phyloP scores from a whole-genome alignment of 2,797 vertebrate species.

The Scolopax bukidnonensis region DNA sequence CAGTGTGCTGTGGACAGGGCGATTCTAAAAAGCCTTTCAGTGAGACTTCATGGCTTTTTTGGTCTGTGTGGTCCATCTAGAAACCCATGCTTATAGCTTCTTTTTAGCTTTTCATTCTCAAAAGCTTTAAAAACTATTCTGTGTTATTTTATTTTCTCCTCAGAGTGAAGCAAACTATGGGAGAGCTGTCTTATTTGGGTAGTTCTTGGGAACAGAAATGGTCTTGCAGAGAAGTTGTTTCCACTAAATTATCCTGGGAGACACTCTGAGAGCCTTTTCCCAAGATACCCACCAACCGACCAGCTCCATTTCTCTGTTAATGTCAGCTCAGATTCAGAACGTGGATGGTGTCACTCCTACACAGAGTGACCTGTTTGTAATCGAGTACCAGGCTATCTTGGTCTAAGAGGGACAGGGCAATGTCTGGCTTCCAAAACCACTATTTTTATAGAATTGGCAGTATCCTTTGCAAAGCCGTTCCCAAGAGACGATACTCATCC shows the following conservation, averaged over 20 bases:
- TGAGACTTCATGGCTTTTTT: neutral
- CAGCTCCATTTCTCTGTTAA: neutral
- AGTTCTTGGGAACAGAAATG: neutral
- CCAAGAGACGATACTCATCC: neutral
- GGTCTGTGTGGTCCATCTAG: neutral
- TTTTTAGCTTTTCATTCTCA: neutral
- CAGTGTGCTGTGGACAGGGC: neutral
- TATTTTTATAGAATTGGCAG: neutral
- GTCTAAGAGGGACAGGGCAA: neutral
- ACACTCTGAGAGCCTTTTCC: neutral
- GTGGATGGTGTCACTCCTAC: neutral
- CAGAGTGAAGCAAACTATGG: neutral
- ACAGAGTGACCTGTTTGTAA: neutral
- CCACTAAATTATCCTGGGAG: neutral
- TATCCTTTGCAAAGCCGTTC: neutral
- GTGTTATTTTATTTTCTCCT: neutral
- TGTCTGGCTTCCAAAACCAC: neutral
- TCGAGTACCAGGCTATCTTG: neutral
- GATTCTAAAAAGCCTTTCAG: neutral
- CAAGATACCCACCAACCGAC: neutral
- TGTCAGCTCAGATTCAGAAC: neutral
- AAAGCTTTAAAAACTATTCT: neutral
- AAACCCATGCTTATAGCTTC: neutral
- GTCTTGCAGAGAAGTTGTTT: neutral
- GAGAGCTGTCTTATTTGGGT: neutral